Percentiles rank a stretch among this genome's conserved stretches.
phyloP scores from a whole-genome alignment of 2,797 vertebrate species.

The Leuciscus waleckii region DNA sequence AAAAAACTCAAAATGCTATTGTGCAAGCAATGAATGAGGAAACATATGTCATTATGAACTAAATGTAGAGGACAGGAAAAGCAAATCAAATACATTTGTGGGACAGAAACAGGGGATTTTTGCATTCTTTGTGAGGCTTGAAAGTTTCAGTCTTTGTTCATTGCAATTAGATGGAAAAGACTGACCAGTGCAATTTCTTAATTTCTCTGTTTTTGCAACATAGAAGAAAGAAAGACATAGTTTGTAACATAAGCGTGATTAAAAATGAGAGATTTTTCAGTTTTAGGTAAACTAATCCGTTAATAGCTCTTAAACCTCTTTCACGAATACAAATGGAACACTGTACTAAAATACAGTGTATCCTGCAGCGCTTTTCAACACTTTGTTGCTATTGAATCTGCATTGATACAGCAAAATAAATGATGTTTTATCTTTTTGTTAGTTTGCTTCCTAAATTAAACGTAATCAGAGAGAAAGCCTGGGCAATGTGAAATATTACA shows the following conservation, averaged over 20 bases:
- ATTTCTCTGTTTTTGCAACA: background rate
- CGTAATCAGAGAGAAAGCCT: background rate
- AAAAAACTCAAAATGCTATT: constrained; percentile 2
- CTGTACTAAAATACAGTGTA: background rate
- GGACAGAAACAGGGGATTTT: background rate
- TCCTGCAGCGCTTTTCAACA: background rate
- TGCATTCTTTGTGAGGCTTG: background rate
- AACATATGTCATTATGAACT: background rate
- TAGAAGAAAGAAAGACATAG: background rate
- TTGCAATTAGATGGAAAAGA: background rate
- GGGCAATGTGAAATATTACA: background rate
- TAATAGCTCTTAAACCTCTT: background rate
- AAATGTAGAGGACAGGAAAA: constrained; percentile 7
- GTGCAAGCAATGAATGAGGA: background rate
- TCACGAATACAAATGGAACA: background rate
- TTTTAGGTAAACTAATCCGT: background rate
- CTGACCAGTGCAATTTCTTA: background rate
- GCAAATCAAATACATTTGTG: background rate
- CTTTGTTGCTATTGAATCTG: background rate
- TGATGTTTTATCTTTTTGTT: background rate
- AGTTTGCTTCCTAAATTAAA: background rate
- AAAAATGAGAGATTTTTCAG: background rate
- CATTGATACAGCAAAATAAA: background rate
- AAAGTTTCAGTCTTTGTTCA: background rate
- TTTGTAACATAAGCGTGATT: background rate